These are phyloP conservation scores for Garra rufa DNA, from an alignment of 2,113 vertebrate genomes.

Conservation along the genomic window DNA sequence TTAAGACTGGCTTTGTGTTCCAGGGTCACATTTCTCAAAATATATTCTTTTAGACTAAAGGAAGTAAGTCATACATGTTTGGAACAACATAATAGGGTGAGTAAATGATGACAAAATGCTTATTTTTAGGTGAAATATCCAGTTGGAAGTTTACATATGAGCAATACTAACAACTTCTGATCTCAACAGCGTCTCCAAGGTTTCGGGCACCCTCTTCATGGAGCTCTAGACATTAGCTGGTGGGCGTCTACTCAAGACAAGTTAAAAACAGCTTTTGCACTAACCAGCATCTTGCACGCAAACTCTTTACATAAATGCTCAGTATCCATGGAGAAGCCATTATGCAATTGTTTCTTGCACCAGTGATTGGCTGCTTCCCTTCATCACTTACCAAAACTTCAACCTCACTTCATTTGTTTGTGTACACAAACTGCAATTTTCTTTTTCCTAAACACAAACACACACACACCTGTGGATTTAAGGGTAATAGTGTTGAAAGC, in stretches of 20 bases:
- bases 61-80: background rate
- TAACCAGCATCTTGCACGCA: background rate
- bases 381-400: background rate
- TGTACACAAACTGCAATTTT: background rate
- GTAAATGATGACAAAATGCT: background rate
- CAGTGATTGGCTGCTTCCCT: background rate
- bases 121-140: background rate
- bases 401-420: background rate
- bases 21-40: background rate
- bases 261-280: conserved; percentile 6
- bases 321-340: background rate
- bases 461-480: conserved; percentile 17
- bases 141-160: background rate
- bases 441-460: background rate
- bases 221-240: background rate
- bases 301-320: background rate
- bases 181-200: background rate
- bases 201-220: background rate
- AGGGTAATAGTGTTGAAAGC: conserved; percentile 8
- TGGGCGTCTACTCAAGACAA: conserved; percentile 12
- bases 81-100: background rate
- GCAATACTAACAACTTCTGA: background rate
- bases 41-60: background rate
- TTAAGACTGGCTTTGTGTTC: no score
- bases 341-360: background rate